Base-by-base conservation (phyloP, 1,140 invertebrate genomes). In the Patella vulgata region DNA sequence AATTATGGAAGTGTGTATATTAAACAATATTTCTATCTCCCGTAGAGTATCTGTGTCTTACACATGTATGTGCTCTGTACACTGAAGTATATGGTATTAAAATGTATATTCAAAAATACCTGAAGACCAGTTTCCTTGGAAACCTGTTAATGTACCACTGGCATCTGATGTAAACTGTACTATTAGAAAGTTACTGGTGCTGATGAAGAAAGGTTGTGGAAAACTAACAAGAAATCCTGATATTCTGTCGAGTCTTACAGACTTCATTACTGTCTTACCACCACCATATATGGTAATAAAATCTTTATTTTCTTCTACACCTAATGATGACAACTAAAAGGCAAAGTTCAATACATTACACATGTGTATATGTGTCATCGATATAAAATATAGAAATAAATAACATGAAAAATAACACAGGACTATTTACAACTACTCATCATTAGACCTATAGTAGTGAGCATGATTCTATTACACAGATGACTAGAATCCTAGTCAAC, bases 131-230 rank as follows among this genome's bases (percentile, higher is more conserved):
- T 42, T 60, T 5, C 62, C 44, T 19, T 27, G 50, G 36, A 73
- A 68, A 40, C 68, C 68, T 27, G 36, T 21, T 21, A 52, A 55
- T 12, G 59, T 33, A 23, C 43, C 46, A 0, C 31, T 25, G 11
- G 91, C 91, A 81, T 98, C 96, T 0, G 94, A 93, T 68, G 92
- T 92, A 85, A 98, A 98, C 83, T 96, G 96, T 63, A 99, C 90
- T 61, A 97, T 96, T 94, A 99, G 97, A 71, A 97, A 96, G 82
- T 98, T 98, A 12, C 93, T 95, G 0, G 95, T 96, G 2, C 95
- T 92, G 81, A 93, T 96, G 2, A 93, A 88, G 77, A 91, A 91
- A n/a, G n/a, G n/a, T 58, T 89, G 91, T 44, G 91, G 89, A 50
- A 94, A 78, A 78, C 94, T 91, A 47, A 81, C 67, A 82, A 92